These are phyloP conservation scores for Aviceda subcristata DNA, from an alignment of 2,113 vertebrate genomes.

Conservation along the genomic window DNA sequence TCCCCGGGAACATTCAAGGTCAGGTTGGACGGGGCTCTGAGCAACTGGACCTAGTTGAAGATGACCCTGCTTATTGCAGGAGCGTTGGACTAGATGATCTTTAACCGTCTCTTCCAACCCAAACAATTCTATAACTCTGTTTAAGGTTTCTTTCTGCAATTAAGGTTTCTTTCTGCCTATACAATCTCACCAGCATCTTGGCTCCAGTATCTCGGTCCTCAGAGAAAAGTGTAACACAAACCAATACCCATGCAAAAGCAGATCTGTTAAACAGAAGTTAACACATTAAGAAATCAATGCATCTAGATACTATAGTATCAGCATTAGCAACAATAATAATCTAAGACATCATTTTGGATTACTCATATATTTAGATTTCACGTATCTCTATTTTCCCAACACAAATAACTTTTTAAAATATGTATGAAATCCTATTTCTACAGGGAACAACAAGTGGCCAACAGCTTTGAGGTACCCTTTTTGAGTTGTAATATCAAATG, in stretches of 20 bases:
- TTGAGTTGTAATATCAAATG: not conserved
- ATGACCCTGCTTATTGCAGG: not conserved
- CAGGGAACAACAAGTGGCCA: not conserved
- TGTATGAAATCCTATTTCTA: not conserved
- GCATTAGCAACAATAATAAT: not conserved
- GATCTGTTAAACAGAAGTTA: not conserved
- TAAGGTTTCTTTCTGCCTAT: not conserved
- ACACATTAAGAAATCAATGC: not conserved
- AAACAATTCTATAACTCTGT: not conserved
- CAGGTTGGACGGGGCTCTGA: not conserved
- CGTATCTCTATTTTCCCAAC: not conserved
- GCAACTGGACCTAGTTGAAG: not conserved
- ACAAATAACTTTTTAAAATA: not conserved
- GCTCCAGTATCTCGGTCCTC: not conserved
- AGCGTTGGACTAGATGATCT: not conserved
- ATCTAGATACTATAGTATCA: not conserved
- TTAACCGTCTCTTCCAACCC: not conserved
- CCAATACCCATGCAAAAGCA: not conserved
- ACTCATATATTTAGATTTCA: not conserved
- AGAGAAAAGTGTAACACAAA: not conserved
- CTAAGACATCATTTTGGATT: not conserved
- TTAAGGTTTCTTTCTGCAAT: not conserved
- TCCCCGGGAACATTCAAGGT: not conserved
- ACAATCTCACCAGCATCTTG: not conserved
- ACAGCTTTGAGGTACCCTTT: not conserved